Base-by-base conservation (phyloP, 2,888 invertebrate genomes). In the Lasius platythorax region DNA sequence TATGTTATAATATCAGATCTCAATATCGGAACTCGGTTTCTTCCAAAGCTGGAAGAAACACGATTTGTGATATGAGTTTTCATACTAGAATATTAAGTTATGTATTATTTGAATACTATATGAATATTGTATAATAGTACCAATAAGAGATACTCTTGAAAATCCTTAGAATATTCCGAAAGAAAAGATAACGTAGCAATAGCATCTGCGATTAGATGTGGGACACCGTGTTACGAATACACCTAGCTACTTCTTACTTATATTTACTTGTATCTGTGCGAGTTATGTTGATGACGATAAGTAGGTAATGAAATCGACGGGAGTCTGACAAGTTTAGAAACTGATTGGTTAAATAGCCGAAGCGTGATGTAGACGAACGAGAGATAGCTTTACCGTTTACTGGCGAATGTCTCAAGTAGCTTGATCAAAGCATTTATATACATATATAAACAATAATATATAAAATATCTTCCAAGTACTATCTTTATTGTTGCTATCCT, bases 261-360 rank as follows among this genome's bases (percentile, higher is more conserved):
- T 43, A 5, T 46, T 37, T 40, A 78, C 28, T 56, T 37, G 37
- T 40, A 78, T 56, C 40, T 4, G 61, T 28, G 56, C 28, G 56
- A 40, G 23, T 56, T 70, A 58, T 56, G 53, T 67, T 9, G 15
- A 23, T 43, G 72, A 28, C 70, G n/a, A 15, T 70, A 70, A 79
- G 72, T 79, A 61, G 72, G 46, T 46, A 79, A 79, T 72, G 46
- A 79, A 79, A 79, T 61, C 46, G 46, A 79, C 61, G 79, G 72
- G 72, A 70, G 79, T 50, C 46, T 9, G 8, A 46, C 46, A 72
- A 46, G 72, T 79, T 72, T 79, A 79, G 72, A 79, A 72, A 79
- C 37, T 18, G 37, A 72, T 79, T 23, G 58, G 46, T n/a, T 61
- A 78, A 78, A 58, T 33, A 79, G 70, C 30, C 33, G 40, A 70